A percentile compares a stretch with the other conserved stretches of the same genome.
phyloP scores from a whole-genome alignment of 2,888 invertebrate species.

The Aleiodes testaceus region DNA sequence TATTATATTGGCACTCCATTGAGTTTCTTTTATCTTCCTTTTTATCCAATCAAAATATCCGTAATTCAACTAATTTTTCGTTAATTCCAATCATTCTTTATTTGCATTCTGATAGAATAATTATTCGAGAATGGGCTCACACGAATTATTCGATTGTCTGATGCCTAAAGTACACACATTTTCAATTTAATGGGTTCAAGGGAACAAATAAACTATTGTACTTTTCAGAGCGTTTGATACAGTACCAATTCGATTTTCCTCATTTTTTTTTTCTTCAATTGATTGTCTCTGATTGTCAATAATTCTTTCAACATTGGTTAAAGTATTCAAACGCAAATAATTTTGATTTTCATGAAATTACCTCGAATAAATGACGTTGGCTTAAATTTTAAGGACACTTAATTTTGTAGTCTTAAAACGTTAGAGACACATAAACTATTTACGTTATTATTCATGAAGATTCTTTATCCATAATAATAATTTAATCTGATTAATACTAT shows the following conservation, averaged over 20 bases:
- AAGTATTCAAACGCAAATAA: constrained; percentile 34
- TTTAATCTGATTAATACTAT: constrained; percentile 34
- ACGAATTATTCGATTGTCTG: constrained; percentile 45
- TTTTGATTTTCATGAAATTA: constrained; percentile 36
- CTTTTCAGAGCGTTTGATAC: constrained; percentile 35
- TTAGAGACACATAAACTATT: constrained; percentile 47
- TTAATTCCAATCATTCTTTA: neutral
- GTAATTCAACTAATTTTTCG: constrained; percentile 1
- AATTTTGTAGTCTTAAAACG: constrained; percentile 64
- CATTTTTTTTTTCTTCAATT: constrained; percentile 35
- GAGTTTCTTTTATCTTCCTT: constrained; percentile 27
- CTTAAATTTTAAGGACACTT: constrained; percentile 72
- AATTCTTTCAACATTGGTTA: constrained; percentile 1
- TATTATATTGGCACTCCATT: constrained; percentile 31
- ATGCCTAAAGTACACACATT: constrained; percentile 37
- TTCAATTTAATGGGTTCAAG: constrained; percentile 33
- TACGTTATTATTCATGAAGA: constrained; percentile 9
- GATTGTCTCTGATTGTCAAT: constrained; percentile 56
- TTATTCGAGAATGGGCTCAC: constrained; percentile 22
- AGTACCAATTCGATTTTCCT: constrained; percentile 6
- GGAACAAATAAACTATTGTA: constrained; percentile 44
- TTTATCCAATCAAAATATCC: constrained; percentile 22
- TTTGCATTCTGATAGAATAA: constrained; percentile 17
- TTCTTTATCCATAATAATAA: constrained; percentile 26
- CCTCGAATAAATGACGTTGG: constrained; percentile 6